Percentiles rank a stretch among this genome's conserved stretches.
Evolutionary conservation across 2,797 vertebrate species (phyloP).

Genomic region (Oophaga sylvatica): DNA sequence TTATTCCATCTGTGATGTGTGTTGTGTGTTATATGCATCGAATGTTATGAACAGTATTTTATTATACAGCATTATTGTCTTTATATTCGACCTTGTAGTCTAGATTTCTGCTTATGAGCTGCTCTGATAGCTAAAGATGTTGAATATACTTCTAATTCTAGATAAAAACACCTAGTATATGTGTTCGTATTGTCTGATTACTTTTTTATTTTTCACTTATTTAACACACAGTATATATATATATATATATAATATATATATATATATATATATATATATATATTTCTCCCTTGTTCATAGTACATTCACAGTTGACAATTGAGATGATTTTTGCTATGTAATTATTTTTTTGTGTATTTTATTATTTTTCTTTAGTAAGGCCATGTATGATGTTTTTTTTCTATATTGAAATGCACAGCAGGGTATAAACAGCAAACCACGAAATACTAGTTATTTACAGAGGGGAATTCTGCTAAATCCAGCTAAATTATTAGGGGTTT

Average conservation of each 20-base stretch:
- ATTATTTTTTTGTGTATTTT: background rate
- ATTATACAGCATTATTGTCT: background rate
- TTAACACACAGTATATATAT: no score
- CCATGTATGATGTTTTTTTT: background rate
- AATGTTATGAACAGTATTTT: background rate
- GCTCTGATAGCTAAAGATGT: no score
- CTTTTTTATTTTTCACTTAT: no score
- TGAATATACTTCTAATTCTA: background rate
- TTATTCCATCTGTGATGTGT: constrained; percentile 7
- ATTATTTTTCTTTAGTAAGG: background rate
- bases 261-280: background rate
- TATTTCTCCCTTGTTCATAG: background rate
- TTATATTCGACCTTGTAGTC: background rate
- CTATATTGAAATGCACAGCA: background rate
- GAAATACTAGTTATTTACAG: no score
- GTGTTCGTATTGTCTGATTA: no score
- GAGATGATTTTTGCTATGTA: background rate
- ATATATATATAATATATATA: background rate
- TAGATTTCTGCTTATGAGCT: background rate
- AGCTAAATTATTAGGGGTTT: background rate
- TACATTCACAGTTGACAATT: background rate
- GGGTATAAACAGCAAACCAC: background rate
- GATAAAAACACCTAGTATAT: background rate
- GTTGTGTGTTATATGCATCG: background rate
- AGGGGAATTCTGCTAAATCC: background rate